A percentile compares a stretch with the other conserved stretches of the same genome.
Conservation (phyloP, 2,113 vertebrate species). For the Xyrauchen texanus region DNA sequence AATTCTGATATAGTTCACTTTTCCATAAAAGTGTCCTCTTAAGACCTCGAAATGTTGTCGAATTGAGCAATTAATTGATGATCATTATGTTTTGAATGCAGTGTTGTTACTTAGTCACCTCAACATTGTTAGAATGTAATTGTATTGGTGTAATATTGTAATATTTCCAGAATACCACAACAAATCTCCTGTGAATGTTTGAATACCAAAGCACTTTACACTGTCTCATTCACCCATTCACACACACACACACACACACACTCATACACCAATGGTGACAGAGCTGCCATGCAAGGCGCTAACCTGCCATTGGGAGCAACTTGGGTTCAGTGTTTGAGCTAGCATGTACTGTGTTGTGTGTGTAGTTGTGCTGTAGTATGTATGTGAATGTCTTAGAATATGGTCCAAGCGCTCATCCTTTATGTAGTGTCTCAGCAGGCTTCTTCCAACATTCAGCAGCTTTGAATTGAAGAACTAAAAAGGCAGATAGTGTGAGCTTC, state of each 20-base stretch:
- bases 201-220: too few species aligned
- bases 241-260: too few species aligned
- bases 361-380: neutral
- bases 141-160: neutral
- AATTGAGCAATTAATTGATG: neutral
- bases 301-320: too few species aligned
- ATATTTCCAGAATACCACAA: neutral
- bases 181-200: too few species aligned
- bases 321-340: too few species aligned
- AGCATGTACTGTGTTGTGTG: too few species aligned
- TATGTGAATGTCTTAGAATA: too few species aligned
- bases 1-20: neutral
- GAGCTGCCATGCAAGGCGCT: too few species aligned
- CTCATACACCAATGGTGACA: too few species aligned
- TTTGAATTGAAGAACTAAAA: conserved; percentile 2
- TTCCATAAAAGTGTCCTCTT: neutral
- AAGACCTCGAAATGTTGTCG: neutral
- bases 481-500: neutral
- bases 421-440: neutral
- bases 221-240: too few species aligned
- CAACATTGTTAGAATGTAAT: neutral
- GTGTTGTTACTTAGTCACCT: neutral
- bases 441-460: neutral
- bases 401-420: neutral
- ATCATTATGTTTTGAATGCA: conserved; percentile 1